Percentiles rank a stretch among this genome's conserved stretches.
phyloP scores from a whole-genome alignment of 1,140 invertebrate genomes.

The Meteorus sp. region DNA sequence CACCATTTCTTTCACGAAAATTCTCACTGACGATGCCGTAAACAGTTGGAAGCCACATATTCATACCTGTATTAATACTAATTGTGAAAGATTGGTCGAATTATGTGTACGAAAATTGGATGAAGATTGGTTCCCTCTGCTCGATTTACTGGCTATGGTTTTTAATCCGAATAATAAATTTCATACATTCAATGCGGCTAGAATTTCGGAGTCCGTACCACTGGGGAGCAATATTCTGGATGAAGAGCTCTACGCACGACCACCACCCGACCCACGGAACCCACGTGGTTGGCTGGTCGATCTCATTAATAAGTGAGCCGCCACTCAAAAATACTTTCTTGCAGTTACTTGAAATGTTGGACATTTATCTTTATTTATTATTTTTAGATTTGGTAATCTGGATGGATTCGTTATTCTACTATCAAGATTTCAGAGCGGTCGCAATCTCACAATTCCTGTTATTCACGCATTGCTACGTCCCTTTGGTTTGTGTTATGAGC shows the following conservation, averaged over 20 bases:
- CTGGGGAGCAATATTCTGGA: constrained; percentile 65
- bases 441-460: constrained; percentile 75
- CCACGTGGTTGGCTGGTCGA: constrained; percentile 93
- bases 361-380: constrained; percentile 12
- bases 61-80: constrained; percentile 91
- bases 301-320: constrained; percentile 80
- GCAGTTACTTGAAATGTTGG: background rate
- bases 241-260: constrained; percentile 80
- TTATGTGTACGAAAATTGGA: constrained; percentile 88
- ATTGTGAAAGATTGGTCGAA: constrained; percentile 90
- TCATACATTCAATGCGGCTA: constrained; percentile 87
- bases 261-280: constrained; percentile 74
- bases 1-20: constrained; percentile 94
- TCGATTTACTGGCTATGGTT: constrained; percentile 91
- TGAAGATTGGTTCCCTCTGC: constrained; percentile 90
- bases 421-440: constrained; percentile 80
- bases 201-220: constrained; percentile 79
- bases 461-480: constrained; percentile 86
- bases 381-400: constrained; percentile 77
- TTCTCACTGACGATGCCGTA: constrained; percentile 97
- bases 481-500: constrained; percentile 90
- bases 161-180: constrained; percentile 95
- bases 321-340: constrained; percentile 10
- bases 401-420: constrained; percentile 87
- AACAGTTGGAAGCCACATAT: constrained; percentile 97